Evolutionary conservation across 1,140 invertebrate species (phyloP), one percentile per base, ranked within the genome.

Genomic region (Danaus plexippus): DNA sequence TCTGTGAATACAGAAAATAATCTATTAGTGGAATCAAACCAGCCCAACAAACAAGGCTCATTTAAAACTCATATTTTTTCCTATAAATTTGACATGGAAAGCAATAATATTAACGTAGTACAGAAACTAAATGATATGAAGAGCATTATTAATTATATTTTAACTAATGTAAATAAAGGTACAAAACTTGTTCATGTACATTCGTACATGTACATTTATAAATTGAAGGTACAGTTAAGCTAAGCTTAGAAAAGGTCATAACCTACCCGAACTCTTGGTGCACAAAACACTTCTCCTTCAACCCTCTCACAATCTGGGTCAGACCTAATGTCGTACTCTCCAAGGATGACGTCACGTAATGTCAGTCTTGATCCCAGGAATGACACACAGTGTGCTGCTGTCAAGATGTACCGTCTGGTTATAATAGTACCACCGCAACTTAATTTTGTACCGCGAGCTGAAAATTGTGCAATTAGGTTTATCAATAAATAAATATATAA

Each of bases 341-440:
- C 92, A 1, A 93, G 74, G 44, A 92, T 77, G 0, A 92, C 89
- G 12, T 85, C 86, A 55, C 68, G 60, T 43, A 89, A 55, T 47
- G 58, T 75, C 49, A 80, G 56, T 55, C 80, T 67, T 1, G 41
- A 42, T 0, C 71, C 69, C 15, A 91, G 64, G 9, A 77, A 70
- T 2, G 86, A 88, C 8, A 93, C 87, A 53, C 92, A 93, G 64
- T 93, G 92, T 1, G 92, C 92, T 1, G 92, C 92, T 1, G 92
- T 94, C 11, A 94, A 73, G 41, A 94, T 88, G 64, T 93, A 92
- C 64, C 90, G 82, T 43, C 89, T 75, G 46, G 88, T 90, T 54
- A 94, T 92, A 1, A 93, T 66, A 0, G 91, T 84, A 4, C 92
- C 92, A 1, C 91, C 92, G 65, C 92, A 94, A 54, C 87, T 85